Percentiles rank a stretch among this genome's conserved stretches.
phyloP scores from a whole-genome alignment of 2,888 invertebrate genomes.

The Pachycephus smyrnensis region DNA sequence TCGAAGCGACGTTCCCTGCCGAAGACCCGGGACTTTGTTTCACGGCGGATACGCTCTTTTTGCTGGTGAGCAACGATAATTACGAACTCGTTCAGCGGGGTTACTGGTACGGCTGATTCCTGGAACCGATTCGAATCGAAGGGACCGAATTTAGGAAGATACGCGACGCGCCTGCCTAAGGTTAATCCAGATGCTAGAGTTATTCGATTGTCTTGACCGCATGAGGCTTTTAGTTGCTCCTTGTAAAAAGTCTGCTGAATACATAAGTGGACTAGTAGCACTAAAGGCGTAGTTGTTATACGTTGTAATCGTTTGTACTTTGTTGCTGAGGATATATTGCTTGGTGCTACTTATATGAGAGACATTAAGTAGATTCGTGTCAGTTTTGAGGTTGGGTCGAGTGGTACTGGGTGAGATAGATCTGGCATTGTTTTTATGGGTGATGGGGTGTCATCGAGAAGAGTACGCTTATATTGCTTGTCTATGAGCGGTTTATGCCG shows the following conservation, averaged over 20 bases:
- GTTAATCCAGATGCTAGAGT: background rate
- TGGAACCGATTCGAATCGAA: background rate
- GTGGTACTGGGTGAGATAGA: background rate
- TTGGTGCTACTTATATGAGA: too few relatives aligned
- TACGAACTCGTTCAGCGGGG: background rate
- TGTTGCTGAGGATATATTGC: too few relatives aligned
- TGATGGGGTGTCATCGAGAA: background rate
- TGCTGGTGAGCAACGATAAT: background rate
- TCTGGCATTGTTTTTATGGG: background rate
- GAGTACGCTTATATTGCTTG: background rate
- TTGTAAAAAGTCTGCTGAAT: background rate
- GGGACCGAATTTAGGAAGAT: background rate
- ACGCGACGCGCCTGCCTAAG: background rate
- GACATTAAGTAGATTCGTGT: background rate
- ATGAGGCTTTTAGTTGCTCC: background rate
- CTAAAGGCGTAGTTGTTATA: background rate
- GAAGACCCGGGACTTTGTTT: background rate
- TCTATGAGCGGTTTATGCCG: background rate
- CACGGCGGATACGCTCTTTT: background rate
- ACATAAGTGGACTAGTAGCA: background rate
- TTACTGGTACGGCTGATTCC: background rate
- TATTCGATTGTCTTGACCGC: background rate
- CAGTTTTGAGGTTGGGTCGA: background rate
- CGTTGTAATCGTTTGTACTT: background rate
- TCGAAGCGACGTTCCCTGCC: background rate